Conservation (phyloP, 2,797 vertebrate genomes). For the Sylvilagus floridanus region DNA sequence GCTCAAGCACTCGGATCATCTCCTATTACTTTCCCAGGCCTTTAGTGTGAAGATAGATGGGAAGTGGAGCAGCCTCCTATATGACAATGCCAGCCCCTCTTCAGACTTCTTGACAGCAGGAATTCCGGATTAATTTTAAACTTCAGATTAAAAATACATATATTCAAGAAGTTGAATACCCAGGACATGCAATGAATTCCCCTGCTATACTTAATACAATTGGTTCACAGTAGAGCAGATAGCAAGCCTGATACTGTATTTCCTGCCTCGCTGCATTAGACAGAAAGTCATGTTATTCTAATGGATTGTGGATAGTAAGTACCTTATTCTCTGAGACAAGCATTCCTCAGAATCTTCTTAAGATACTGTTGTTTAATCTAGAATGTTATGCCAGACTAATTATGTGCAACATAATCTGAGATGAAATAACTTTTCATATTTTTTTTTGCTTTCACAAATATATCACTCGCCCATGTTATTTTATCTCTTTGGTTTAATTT, state of each 20-base stretch:
- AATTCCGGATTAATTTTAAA: background rate
- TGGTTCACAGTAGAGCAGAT: background rate
- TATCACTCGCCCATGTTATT: background rate
- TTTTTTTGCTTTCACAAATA: background rate
- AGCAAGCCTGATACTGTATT: background rate
- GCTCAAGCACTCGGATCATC: too few relatives aligned
- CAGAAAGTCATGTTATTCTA: background rate
- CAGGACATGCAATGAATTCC: background rate
- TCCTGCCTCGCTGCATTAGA: constrained; percentile 13
- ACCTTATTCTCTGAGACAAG: background rate
- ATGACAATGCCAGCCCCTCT: background rate
- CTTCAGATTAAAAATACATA: background rate
- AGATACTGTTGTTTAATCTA: background rate
- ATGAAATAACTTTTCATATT: background rate
- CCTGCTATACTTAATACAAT: background rate
- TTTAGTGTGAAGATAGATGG: too few relatives aligned
- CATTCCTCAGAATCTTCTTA: background rate
- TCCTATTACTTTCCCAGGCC: too few relatives aligned
- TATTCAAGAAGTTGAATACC: background rate
- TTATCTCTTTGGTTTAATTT: background rate
- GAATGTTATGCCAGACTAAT: background rate
- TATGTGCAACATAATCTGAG: background rate
- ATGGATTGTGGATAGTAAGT: background rate
- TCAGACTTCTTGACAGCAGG: background rate
- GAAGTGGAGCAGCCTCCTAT: too few relatives aligned